Conservation (phyloP, 2,888 invertebrate species). For the Noctua janthe region DNA sequence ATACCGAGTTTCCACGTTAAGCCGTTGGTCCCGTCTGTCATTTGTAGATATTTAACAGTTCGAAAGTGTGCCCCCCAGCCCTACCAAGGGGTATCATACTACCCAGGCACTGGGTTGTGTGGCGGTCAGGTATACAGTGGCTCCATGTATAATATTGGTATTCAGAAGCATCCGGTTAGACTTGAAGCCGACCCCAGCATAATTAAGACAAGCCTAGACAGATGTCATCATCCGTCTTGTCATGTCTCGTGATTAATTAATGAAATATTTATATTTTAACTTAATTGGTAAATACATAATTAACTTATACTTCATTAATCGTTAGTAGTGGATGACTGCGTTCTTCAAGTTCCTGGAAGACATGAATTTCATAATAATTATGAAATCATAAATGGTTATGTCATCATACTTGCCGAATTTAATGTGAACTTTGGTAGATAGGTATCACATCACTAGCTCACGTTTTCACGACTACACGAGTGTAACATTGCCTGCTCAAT, state of each 20-base stretch:
- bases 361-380: not conserved
- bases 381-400: not conserved
- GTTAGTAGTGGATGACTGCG: not conserved
- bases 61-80: not conserved
- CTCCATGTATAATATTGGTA: not conserved
- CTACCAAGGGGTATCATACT: not conserved
- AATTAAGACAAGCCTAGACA: not conserved
- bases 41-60: too few species aligned
- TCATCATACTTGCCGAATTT: not conserved
- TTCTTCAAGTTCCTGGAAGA: not conserved
- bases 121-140: not conserved
- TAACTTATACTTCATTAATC: not conserved
- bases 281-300: constrained; percentile 25
- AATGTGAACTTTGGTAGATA: constrained; percentile 17
- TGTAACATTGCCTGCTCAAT: constrained; percentile 1
- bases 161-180: not conserved
- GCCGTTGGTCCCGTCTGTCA: not conserved
- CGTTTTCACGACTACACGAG: not conserved
- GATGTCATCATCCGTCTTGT: not conserved
- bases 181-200: not conserved
- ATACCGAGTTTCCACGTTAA: not conserved
- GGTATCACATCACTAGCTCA: not conserved
- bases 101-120: not conserved
- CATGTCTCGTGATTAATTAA: not conserved
- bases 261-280: not conserved